Evolutionary conservation across 2,888 invertebrate species (phyloP).

Genomic region (Pristionchus entomophagus): DNA sequence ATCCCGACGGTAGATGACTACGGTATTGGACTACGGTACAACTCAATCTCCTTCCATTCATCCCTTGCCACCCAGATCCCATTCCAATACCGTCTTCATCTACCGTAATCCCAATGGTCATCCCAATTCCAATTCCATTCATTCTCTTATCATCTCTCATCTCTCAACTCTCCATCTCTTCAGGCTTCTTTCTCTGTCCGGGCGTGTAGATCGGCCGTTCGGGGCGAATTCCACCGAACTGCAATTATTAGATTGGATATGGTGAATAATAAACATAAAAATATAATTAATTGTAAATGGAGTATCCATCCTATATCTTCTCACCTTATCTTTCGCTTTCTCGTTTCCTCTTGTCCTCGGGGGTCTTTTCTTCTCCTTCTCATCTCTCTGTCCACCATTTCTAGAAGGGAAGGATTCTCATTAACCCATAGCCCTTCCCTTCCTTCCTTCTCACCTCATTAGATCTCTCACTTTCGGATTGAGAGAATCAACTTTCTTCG

Average conservation of each 20-base stretch:
- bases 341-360: background rate
- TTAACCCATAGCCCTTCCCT: background rate
- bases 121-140: background rate
- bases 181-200: slow-evolving; percentile 38
- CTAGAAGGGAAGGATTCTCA: background rate
- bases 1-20: background rate
- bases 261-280: background rate
- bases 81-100: slow-evolving; percentile 30
- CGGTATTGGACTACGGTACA: background rate
- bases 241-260: background rate
- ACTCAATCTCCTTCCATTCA: background rate
- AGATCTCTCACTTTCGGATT: slow-evolving; percentile 37
- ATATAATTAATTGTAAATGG: background rate
- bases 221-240: slow-evolving; percentile 2
- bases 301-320: background rate
- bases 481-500: slow-evolving; percentile 13
- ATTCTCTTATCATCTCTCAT: background rate
- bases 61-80: background rate
- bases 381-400: slow-evolving; percentile 17
- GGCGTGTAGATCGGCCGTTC: slow-evolving; percentile 45
- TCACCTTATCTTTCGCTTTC: slow-evolving; percentile 2
- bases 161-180: slow-evolving; percentile 27
- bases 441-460: background rate
- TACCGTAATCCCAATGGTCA: slow-evolving; percentile 11
- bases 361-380: slow-evolving; percentile 20